These are phyloP conservation scores for Steromphala cineraria DNA, from an alignment of 2,888 invertebrate species.

Conservation along the genomic window DNA sequence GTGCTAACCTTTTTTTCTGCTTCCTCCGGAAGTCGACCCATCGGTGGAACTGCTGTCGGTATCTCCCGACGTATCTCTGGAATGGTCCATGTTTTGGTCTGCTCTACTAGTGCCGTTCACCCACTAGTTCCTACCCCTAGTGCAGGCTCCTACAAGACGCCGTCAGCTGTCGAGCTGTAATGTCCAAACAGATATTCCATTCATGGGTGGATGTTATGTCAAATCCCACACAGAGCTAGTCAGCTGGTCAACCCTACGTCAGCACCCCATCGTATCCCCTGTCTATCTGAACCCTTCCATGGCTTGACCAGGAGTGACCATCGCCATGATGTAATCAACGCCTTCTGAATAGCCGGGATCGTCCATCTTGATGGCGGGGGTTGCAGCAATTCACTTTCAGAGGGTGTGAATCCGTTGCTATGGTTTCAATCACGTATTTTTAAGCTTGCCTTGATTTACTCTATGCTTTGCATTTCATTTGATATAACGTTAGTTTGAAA, in stretches of 20 bases:
- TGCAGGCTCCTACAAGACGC: no score
- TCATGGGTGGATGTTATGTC: background rate
- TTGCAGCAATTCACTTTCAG: no score
- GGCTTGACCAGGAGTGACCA: background rate
- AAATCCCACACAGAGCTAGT: background rate
- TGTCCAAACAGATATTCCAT: background rate
- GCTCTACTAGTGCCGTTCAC: no score
- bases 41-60: constrained; percentile 12
- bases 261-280: background rate
- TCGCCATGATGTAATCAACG: background rate
- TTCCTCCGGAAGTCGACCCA: background rate
- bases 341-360: no score
- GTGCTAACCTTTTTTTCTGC: constrained; percentile 7
- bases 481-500: no score
- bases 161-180: background rate
- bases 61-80: background rate
- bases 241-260: background rate
- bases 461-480: no score
- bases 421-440: no score
- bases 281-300: background rate
- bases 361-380: no score
- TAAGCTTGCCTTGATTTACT: no score
- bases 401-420: no score
- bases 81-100: background rate
- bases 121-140: no score